phyloP scores from a whole-genome alignment of 2,113 vertebrate species.

The Gallinago paraguaiae region DNA sequence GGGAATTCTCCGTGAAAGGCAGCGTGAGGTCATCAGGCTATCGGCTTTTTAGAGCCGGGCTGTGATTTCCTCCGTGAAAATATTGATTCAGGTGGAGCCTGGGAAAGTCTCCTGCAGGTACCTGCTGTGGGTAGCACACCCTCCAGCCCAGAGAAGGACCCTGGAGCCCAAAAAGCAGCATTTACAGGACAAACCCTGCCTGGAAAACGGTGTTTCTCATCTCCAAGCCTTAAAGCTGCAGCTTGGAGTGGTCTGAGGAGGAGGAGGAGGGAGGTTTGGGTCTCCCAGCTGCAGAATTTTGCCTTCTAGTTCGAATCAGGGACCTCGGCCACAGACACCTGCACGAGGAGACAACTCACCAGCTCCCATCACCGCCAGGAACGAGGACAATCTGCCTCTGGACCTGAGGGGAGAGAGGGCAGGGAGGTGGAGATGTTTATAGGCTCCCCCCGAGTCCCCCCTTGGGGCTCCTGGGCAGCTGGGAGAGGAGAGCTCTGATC shows the following conservation, averaged over 20 bases:
- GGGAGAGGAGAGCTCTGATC: not conserved
- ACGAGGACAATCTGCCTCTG: not conserved
- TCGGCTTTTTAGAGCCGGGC: not conserved
- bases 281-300: not conserved
- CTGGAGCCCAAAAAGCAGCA: not conserved
- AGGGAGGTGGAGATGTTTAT: not conserved
- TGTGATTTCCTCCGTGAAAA: not conserved
- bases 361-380: not conserved
- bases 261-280: no score
- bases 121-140: not conserved
- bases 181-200: not conserved
- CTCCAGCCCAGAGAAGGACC: not conserved
- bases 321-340: not conserved
- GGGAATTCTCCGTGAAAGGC: not conserved
- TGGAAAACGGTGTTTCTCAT: not conserved
- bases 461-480: not conserved
- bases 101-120: not conserved
- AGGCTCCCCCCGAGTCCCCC: not conserved
- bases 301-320: not conserved
- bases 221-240: not conserved
- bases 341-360: not conserved
- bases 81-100: not conserved
- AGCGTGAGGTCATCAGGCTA: not conserved
- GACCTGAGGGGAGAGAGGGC: not conserved
- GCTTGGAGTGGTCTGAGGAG: rapidly evolving